Evolutionary conservation across 2,797 vertebrate genomes (phyloP).

Genomic region (Helarctos malayanus): DNA sequence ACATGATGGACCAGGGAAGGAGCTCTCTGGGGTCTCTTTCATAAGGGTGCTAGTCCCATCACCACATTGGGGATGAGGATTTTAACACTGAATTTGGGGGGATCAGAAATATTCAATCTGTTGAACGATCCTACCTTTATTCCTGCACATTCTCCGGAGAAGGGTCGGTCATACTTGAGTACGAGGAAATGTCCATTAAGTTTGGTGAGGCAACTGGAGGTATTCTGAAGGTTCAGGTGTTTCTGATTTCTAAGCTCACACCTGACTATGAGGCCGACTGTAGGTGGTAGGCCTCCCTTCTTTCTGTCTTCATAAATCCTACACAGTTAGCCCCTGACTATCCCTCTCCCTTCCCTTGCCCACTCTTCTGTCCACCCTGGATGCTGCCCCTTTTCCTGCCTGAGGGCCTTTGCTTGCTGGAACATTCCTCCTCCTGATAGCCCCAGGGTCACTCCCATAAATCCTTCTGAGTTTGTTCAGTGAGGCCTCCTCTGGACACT

Average conservation of each 20-base stretch:
- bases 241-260: not conserved
- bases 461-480: not conserved
- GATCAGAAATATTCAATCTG: not conserved
- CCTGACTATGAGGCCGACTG: not conserved
- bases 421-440: not conserved
- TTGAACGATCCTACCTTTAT: not conserved
- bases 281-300: too few relatives aligned
- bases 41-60: not conserved
- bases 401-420: not conserved
- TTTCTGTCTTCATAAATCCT: not conserved
- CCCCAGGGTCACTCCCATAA: not conserved
- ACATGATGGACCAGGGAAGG: accelerated
- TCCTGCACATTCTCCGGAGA: not conserved
- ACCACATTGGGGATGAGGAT: not conserved
- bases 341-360: not conserved
- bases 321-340: too few relatives aligned
- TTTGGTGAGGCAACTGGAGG: not conserved
- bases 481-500: not conserved
- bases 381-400: not conserved
- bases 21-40: not conserved
- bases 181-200: not conserved
- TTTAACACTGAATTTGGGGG: not conserved
- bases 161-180: too few relatives aligned
- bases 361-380: not conserved
- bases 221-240: not conserved